phyloP scores from a whole-genome alignment of 2,888 invertebrate species.

The Ischnura elegans region DNA sequence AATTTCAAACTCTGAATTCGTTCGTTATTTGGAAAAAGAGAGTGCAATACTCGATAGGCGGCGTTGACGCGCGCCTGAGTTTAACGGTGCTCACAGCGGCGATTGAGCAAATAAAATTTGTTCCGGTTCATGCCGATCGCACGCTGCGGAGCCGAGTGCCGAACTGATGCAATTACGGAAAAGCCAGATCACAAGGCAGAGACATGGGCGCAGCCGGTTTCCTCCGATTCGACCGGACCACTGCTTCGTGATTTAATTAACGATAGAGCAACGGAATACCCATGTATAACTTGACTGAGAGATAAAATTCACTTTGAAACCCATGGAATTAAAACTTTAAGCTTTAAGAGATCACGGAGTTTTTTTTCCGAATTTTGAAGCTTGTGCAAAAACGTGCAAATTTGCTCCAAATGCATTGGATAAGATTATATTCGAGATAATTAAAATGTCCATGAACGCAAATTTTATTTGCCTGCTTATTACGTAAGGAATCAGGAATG shows the following conservation, averaged over 20 bases:
- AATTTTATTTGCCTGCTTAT: no score
- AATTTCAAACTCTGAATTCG: no score
- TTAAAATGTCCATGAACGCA: no score
- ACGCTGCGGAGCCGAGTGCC: background rate
- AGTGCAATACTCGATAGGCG: background rate
- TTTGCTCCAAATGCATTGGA: no score
- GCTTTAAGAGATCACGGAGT: background rate
- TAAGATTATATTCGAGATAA: no score
- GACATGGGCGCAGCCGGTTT: background rate
- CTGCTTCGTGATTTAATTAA: background rate
- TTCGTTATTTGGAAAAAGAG: background rate
- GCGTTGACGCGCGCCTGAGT: background rate
- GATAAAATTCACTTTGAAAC: background rate
- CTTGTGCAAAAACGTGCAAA: background rate
- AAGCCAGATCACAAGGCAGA: constrained; percentile 2
- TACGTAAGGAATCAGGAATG: no score
- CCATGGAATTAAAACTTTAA: background rate
- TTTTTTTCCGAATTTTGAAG: background rate
- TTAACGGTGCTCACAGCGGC: background rate
- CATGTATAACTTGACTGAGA: background rate
- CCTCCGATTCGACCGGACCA: background rate
- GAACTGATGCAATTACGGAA: background rate
- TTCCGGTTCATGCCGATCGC: background rate
- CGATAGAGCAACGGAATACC: background rate
- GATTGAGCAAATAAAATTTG: constrained; percentile 38